These are phyloP conservation scores for Porites evermanni DNA, from an alignment of 92 coral and sea anemone species.

Conservation along the genomic window DNA sequence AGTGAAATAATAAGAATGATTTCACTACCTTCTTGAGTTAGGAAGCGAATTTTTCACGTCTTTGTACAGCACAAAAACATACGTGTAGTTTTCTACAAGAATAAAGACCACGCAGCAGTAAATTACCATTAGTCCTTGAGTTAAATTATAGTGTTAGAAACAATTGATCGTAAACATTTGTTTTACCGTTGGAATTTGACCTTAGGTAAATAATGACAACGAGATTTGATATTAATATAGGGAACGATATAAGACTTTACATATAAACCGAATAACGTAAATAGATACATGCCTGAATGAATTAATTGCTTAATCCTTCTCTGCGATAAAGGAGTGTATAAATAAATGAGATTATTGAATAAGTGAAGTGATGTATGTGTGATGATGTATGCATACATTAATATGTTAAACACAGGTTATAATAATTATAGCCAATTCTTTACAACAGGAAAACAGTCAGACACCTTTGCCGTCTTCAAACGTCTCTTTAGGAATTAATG, in stretches of 20 bases:
- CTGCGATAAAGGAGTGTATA: background rate
- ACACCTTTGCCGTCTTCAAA: slow-evolving; percentile 4
- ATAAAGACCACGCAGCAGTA: too few relatives aligned
- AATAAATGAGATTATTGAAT: background rate
- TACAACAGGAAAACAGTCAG: too few relatives aligned
- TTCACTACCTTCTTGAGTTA: background rate
- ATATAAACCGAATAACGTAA: too few relatives aligned
- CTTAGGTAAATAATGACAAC: too few relatives aligned
- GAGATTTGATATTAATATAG: too few relatives aligned
- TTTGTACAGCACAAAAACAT: slow-evolving; percentile 49
- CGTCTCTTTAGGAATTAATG: slow-evolving; percentile 26
- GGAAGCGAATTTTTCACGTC: slow-evolving; percentile 59
- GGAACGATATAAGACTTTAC: too few relatives aligned
- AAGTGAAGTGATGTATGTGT: background rate
- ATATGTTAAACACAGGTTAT: background rate
- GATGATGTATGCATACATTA: background rate
- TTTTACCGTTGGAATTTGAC: too few relatives aligned
- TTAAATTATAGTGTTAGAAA: too few relatives aligned
- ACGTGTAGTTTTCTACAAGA: slow-evolving; percentile 42
- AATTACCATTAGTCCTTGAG: too few relatives aligned
- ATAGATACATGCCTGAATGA: too few relatives aligned
- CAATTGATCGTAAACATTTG: too few relatives aligned
- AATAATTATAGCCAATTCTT: background rate
- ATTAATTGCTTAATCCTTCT: too few relatives aligned
- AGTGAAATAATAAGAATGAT: background rate